Conservation (phyloP, 2,888 invertebrate species). For the Blastobasis lacticolella region DNA sequence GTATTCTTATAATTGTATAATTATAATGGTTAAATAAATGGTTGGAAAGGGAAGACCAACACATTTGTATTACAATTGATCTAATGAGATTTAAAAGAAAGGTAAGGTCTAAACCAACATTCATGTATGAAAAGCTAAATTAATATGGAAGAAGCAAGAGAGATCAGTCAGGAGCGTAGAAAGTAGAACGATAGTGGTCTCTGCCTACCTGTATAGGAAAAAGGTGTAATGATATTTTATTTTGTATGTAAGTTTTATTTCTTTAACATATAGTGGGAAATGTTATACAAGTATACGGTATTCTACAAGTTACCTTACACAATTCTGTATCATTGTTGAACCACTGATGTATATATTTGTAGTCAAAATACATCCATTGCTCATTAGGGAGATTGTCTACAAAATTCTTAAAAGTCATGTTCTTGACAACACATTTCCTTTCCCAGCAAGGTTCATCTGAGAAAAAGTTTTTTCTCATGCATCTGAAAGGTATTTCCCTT, state of each 20-base stretch:
- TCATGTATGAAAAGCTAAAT: too few relatives aligned
- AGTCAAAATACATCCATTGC: slow-evolving; percentile 88
- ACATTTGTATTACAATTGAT: background rate
- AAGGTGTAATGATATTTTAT: too few relatives aligned
- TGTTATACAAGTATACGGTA: background rate
- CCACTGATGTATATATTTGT: slow-evolving; percentile 85
- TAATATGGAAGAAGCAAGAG: too few relatives aligned
- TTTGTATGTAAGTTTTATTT: too few relatives aligned
- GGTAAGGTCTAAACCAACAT: too few relatives aligned
- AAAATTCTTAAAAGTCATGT: slow-evolving; percentile 79
- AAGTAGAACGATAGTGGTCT: too few relatives aligned
- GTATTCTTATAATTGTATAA: background rate
- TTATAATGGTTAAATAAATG: background rate
- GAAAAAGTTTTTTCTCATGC: slow-evolving; percentile 44
- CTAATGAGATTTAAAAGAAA: background rate
- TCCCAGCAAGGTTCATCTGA: slow-evolving; percentile 86
- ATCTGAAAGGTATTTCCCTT: slow-evolving; percentile 74
- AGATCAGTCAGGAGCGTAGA: too few relatives aligned
- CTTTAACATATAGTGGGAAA: background rate
- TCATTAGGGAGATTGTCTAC: slow-evolving; percentile 42
- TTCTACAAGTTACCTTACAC: slow-evolving; percentile 58
- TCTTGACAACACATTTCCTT: slow-evolving; percentile 73
- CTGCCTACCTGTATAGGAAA: too few relatives aligned
- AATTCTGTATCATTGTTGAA: slow-evolving; percentile 74
- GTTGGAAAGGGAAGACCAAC: too few relatives aligned